Conservation (phyloP, 2,797 vertebrate species). For the Pseudocheirus occidentalis region DNA sequence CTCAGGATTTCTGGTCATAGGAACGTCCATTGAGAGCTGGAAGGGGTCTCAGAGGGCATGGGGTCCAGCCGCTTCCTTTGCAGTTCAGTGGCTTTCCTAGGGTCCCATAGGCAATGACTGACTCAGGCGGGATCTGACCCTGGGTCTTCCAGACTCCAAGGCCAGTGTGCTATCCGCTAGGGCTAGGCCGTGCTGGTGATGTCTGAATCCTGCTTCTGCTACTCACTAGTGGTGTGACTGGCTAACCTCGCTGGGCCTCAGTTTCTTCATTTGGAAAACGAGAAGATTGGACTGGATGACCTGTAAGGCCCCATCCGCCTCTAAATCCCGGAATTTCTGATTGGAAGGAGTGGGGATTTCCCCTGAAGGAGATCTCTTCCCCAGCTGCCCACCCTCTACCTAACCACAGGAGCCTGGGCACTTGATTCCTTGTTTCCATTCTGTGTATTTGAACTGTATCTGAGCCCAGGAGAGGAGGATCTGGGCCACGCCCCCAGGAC, state of each 20-base stretch:
- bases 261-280: not conserved
- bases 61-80: not conserved
- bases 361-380: accelerated
- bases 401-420: slow-evolving; percentile 16
- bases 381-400: not conserved
- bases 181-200: not conserved
- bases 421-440: slow-evolving; percentile 41
- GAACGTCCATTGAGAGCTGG: not conserved
- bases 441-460: slow-evolving; percentile 38
- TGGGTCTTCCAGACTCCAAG: not conserved
- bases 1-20: not conserved
- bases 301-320: not conserved
- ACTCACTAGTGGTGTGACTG: not conserved
- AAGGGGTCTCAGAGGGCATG: no score
- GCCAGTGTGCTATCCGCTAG: not conserved
- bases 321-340: not conserved
- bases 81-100: not conserved
- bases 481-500: not conserved
- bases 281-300: not conserved
- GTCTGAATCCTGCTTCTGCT: not conserved
- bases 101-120: not conserved
- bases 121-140: not conserved
- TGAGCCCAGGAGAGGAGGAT: slow-evolving; percentile 31
- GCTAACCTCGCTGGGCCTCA: not conserved
- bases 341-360: not conserved